These are phyloP conservation scores for Lineus longissimus DNA, from an alignment of 1,140 invertebrate species.

Conservation along the genomic window DNA sequence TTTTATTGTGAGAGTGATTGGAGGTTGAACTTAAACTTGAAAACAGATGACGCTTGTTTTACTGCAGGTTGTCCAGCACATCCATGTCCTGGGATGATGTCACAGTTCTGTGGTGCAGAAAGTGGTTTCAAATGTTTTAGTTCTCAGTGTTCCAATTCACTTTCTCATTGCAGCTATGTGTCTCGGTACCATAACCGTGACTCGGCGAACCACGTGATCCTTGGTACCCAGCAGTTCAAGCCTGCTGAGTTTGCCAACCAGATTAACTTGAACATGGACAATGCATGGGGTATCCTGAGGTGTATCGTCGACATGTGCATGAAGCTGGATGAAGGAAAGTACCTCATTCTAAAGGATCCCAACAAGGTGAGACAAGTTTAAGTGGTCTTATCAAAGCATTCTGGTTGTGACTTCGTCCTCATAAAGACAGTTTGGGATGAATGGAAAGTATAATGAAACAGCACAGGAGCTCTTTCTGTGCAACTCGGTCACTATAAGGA, in stretches of 20 bases:
- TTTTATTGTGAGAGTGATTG: too few species aligned
- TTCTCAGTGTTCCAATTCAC: too few species aligned
- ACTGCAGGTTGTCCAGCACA: too few species aligned
- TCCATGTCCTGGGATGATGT: too few species aligned
- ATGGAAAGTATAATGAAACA: too few species aligned
- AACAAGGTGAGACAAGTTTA: conserved; percentile 68
- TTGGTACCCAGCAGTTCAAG: conserved; percentile 98
- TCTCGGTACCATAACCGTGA: conserved; percentile 89
- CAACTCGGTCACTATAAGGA: not conserved
- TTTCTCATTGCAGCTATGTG: conserved; percentile 69
- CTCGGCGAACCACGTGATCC: conserved; percentile 92
- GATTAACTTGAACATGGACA: conserved; percentile 99
- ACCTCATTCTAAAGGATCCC: conserved; percentile 98
- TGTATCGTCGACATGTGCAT: conserved; percentile 98
- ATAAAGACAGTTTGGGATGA: not conserved
- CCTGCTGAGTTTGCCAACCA: conserved; percentile 97
- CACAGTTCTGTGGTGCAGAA: too few species aligned
- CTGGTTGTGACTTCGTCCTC: too few species aligned
- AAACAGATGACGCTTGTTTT: too few species aligned
- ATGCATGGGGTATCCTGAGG: conserved; percentile 97
- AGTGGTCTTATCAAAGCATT: not conserved
- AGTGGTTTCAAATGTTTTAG: too few species aligned
- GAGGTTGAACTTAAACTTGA: too few species aligned
- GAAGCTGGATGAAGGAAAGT: conserved; percentile 95
- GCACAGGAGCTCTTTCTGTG: not conserved